Evolutionary conservation across 1,140 invertebrate species (phyloP), one percentile per base, ranked within the genome.

Genomic region (Gonatopus flavifemur): DNA sequence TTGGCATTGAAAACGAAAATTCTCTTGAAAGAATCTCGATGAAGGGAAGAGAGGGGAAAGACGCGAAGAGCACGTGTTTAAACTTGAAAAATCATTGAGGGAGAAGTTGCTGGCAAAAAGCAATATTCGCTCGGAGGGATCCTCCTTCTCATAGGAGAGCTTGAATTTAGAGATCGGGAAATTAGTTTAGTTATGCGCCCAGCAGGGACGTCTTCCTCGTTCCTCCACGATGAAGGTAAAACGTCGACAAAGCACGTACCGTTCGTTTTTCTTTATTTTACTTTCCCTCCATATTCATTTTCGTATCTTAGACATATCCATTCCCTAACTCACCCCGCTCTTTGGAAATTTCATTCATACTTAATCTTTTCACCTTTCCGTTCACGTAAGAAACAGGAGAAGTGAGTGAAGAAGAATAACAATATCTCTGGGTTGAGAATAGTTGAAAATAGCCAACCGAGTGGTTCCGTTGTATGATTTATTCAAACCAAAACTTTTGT

Each of bases 131-230:
- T 57, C 33, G 45, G 22, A 51, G 59, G 57, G 56, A 55, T 61
- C 49, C 48, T 53, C 66, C 66, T 61, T 56, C 52, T 50, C 55
- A 52, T 56, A 47, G 49, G 43, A 49, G 52, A n/a, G 31, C 43
- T 55, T 55, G 55, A 58, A 63, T 64, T 67, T 61, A 49, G 59
- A 67, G 65, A 60, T 65, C 59, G 52, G 65, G 59, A 70, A 72
- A 72, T 72, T 72, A 72, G 69, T 72, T 72, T 72, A 70, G 69
- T 72, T 72, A 72, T 69, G 65, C 67, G 59, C 57, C 61, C 48
- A 62, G 61, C 68, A 70, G 65, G 66, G 58, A 70, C 62, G 57
- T 60, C 49, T 61, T 49, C 46, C 22, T 47, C 58, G 52, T 52
- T 49, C 49, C 43, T 48, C n/a, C n/a, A 45, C 52, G 33, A 67